These are phyloP conservation scores for Tympanuchus pallidicinctus DNA, from an alignment of 2,113 vertebrate species.

Conservation along the genomic window DNA sequence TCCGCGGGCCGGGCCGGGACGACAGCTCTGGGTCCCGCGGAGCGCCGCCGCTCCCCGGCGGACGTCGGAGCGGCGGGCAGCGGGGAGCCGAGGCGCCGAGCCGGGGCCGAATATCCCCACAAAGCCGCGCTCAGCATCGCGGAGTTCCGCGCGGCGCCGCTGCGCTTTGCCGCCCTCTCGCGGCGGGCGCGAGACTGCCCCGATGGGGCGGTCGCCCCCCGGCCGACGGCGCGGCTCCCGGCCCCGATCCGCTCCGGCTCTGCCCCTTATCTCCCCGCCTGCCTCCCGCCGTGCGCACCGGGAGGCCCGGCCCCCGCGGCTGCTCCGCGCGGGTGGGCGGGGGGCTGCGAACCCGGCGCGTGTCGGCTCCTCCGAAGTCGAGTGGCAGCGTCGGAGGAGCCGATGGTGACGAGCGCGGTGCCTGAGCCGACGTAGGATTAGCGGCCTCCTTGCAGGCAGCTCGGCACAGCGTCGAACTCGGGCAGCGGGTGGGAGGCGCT, in stretches of 20 bases:
- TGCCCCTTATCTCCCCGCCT: too few species aligned
- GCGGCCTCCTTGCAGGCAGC: slow-evolving; percentile 81
- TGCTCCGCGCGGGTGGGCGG: background rate
- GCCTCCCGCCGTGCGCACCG: too few species aligned
- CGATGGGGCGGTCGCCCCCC: background rate
- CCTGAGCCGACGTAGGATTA: slow-evolving; percentile 86
- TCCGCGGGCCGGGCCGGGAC: background rate
- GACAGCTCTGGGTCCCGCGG: background rate
- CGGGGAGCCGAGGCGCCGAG: too few species aligned
- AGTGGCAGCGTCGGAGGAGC: slow-evolving; percentile 65
- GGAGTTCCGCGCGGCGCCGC: too few species aligned
- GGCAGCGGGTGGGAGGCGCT: slow-evolving; percentile 81
- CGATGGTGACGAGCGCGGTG: slow-evolving; percentile 87
- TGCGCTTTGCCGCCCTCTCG: too few species aligned
- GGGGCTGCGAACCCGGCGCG: background rate
- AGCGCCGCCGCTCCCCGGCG: background rate
- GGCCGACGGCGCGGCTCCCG: too few species aligned
- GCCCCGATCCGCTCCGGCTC: too few species aligned
- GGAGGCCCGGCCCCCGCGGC: background rate
- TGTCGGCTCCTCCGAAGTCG: slow-evolving; percentile 54
- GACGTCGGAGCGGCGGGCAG: too few species aligned
- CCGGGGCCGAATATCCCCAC: too few species aligned
- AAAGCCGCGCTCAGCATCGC: too few species aligned
- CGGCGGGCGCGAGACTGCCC: too few species aligned
- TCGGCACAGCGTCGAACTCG: slow-evolving; percentile 80